These are phyloP conservation scores for Zootoca vivipara DNA, from an alignment of 2,113 vertebrate species.

Conservation along the genomic window DNA sequence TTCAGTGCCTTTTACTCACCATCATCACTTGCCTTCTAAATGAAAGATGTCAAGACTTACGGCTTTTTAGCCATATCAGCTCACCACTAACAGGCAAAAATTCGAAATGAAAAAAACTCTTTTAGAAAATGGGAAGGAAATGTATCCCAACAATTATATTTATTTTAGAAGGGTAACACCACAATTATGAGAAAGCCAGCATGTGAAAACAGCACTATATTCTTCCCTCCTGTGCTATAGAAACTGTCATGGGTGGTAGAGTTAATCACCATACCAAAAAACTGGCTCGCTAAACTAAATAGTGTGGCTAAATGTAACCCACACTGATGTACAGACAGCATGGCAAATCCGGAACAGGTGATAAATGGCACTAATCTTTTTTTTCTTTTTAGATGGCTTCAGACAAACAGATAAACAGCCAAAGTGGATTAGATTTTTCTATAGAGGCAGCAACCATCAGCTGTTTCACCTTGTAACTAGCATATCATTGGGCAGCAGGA, in stretches of 20 bases:
- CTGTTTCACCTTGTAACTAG: slow-evolving; percentile 76
- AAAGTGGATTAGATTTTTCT: slow-evolving; percentile 37
- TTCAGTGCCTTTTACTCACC: not conserved
- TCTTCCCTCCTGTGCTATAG: not conserved
- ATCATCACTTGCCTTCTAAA: not conserved
- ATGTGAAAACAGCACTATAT: not conserved
- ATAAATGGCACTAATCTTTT: slow-evolving; percentile 12
- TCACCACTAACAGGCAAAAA: not conserved
- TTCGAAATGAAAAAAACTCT: slow-evolving; percentile 17
- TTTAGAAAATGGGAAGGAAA: slow-evolving; percentile 40
- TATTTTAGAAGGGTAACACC: not conserved
- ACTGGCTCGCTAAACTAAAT: not conserved
- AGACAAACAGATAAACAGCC: slow-evolving; percentile 38
- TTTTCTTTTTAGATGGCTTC: not conserved
- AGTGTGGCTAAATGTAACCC: not conserved
- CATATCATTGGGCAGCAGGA: slow-evolving; percentile 56
- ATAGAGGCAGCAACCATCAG: slow-evolving; percentile 73
- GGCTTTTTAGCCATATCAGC: not conserved
- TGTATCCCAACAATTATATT: slow-evolving; percentile 18
- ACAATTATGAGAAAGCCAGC: not conserved
- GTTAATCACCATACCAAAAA: not conserved
- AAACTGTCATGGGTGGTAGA: not conserved
- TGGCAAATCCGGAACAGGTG: slow-evolving; percentile 46
- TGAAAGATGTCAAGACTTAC: not conserved
- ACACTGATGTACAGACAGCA: slow-evolving; percentile 15